These are phyloP conservation scores for Stigmatopora nigra DNA, from an alignment of 2,113 vertebrate genomes.

Conservation along the genomic window DNA sequence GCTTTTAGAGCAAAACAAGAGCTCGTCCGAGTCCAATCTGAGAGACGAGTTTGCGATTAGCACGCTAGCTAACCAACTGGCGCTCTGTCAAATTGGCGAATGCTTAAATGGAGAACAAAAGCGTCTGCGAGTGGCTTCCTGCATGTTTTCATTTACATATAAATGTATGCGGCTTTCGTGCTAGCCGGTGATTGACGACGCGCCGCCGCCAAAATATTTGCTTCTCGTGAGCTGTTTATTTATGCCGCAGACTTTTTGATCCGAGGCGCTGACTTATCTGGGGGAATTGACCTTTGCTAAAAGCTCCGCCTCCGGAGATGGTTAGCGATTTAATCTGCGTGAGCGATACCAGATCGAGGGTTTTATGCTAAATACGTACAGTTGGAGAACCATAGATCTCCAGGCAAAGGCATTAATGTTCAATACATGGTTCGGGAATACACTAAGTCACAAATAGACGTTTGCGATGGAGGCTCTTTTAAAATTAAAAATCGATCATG, in stretches of 20 bases:
- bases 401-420: not conserved
- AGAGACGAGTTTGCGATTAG: not conserved
- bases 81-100: too few species aligned
- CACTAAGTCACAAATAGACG: too few species aligned
- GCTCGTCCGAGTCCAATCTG: not conserved
- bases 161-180: conserved; percentile 50
- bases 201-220: conserved; percentile 25
- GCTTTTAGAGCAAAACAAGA: not conserved
- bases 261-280: not conserved
- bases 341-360: too few species aligned
- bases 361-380: too few species aligned
- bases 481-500: too few species aligned
- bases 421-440: conserved; percentile 2
- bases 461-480: too few species aligned
- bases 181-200: conserved; percentile 52
- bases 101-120: not conserved
- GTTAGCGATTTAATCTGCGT: too few species aligned
- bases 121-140: conserved; percentile 10
- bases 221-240: not conserved
- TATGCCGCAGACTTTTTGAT: not conserved
- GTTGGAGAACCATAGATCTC: too few species aligned
- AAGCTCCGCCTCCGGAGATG: too few species aligned
- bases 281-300: too few species aligned
- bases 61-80: not conserved
- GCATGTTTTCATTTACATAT: conserved; percentile 50